Evolutionary conservation across 2,888 invertebrate genomes (phyloP), one percentile per base, ranked within the genome.

Genomic region (Automeris io): DNA sequence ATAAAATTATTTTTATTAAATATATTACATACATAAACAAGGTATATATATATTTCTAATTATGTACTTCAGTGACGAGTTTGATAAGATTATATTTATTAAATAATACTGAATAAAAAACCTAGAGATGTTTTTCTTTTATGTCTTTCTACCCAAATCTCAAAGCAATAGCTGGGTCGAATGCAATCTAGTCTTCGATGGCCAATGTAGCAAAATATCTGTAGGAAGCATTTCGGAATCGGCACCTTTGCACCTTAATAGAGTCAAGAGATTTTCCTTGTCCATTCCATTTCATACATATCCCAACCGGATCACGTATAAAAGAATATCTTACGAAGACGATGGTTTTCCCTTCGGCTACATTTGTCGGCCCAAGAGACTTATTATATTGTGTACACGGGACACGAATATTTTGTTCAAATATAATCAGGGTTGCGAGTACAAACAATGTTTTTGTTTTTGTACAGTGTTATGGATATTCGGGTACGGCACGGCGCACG

Each of bases 371-470:
- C 83, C 80, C 83, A 46, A 70, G 82, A 82, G 85, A 80, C 85
- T 75, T 85, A 82, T 85, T 83, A 85, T 70, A 66, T 72, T 80
- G 73, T 83, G 78, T 82, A 83, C 79, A 77, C 68, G 70, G 70
- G 68, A 71, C 65, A 67, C 66, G 61, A 64, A 83, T 83, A 83
- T 82, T 74, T 73, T 81, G 80, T 72, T 62, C 85, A 85, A 86
- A 86, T 81, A 85, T 86, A 85, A 85, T 85, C 85, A 82, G 67
- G 77, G 76, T 73, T 67, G 67, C 60, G 67, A 66, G 73, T 71
- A 72, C 78, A 80, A 83, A 80, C 77, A 79, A 68, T 70, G 69
- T 69, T 77, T 70, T 74, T 72, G 71, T 76, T 81, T 81, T 78
- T 76, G 67, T 77, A 68, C 71, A 61, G 70, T 64, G 65, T 73